Evolutionary conservation across 2,888 invertebrate genomes (phyloP), one percentile per base, ranked within the genome.

Genomic region (Laspeyria flexula): DNA sequence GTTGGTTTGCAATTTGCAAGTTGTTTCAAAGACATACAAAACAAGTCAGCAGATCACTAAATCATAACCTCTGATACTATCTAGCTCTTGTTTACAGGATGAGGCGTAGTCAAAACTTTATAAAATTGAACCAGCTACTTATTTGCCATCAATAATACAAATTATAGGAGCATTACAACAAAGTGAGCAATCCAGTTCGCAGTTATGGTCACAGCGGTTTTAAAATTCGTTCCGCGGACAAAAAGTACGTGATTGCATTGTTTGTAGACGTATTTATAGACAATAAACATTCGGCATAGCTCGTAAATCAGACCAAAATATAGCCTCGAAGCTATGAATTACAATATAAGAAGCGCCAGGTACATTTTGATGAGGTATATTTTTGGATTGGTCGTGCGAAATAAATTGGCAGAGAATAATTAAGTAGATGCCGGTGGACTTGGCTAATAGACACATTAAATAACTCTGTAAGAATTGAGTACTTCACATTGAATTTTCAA

Each of bases 191-290:
- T 66, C 52, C 37, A 45, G 40, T 52, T 49, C 39, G 40, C 60
- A 51, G 47, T 31, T 55, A 54, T 34, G 21, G 50, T 15, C 18
- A 23, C 12, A 11, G 16, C 31, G 0, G 34, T 48, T 50, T 71
- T 69, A 61, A 49, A 55, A 68, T 71, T 65, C 72, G 57, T 29
- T 42, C 29, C 55, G 49, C 51, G 51, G 27, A 44, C 52, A 42
- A 58, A 44, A 46, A 3, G 33, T 41, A 60, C 57, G 65, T 69
- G 72, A 49, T 44, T 53, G 54, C 41, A 65, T 65, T 52, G 57
- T 56, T 35, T 52, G 49, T 51, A 18, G 65, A 48, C 54, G 45
- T 55, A 51, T 52, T 52, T 40, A 55, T 47, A 29, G 52, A 12
- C 41, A 42, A 59, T 65, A 49, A 60, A 50, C 56, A 66, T 43